These are phyloP conservation scores for Creontiades dilutus DNA, from an alignment of 2,888 invertebrate species.

Conservation along the genomic window DNA sequence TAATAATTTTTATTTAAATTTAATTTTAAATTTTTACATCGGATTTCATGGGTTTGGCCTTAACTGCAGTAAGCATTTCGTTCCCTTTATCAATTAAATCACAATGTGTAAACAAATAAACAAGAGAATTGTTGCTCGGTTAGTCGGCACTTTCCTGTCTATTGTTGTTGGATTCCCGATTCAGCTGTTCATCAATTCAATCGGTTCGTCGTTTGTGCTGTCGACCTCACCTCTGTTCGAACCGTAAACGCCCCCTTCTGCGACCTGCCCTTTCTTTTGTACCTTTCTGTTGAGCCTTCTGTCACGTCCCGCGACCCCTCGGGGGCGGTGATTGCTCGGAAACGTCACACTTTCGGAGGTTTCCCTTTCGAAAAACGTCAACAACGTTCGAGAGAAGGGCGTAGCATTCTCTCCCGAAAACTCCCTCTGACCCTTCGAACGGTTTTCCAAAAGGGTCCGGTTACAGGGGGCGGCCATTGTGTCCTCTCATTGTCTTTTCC, in stretches of 20 bases:
- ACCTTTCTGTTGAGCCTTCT: not conserved
- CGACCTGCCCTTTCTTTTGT: conserved; percentile 19
- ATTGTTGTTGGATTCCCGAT: not conserved
- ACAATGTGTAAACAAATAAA: too few relatives aligned
- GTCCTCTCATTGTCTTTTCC: conserved; percentile 56
- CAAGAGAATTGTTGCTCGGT: too few relatives aligned
- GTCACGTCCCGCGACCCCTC: not conserved
- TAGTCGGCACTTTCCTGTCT: too few relatives aligned
- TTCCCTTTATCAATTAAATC: too few relatives aligned
- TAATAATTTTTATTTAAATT: too few relatives aligned
- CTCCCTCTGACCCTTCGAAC: not conserved
- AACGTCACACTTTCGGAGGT: conserved; percentile 18
- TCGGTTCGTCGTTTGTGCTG: not conserved
- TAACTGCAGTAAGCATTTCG: too few relatives aligned
- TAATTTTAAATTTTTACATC: too few relatives aligned
- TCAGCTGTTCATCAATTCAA: not conserved
- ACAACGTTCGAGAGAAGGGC: not conserved
- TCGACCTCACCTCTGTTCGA: not conserved
- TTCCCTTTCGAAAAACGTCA: conserved; percentile 49
- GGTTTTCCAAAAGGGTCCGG: conserved; percentile 63
- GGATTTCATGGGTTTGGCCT: too few relatives aligned
- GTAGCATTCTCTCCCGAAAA: not conserved
- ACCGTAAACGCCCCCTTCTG: conserved; percentile 1
- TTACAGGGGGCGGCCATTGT: conserved; percentile 57
- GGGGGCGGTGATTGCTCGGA: conserved; percentile 20